These are phyloP conservation scores for Erythrolamprus reginae DNA, from an alignment of 2,113 vertebrate species.

Conservation along the genomic window DNA sequence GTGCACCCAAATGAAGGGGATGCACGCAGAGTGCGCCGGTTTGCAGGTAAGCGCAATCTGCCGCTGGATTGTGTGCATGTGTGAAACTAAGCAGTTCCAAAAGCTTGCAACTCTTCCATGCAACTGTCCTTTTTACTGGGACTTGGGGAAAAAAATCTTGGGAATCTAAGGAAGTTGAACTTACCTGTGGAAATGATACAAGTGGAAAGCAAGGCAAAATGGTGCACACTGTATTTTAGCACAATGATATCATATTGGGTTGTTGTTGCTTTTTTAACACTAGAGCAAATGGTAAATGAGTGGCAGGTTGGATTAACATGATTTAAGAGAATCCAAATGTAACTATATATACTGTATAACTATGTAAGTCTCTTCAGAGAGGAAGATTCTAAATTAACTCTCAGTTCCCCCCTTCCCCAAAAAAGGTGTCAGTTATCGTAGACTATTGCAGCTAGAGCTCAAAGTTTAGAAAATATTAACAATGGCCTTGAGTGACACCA, in stretches of 20 bases:
- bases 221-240: neutral
- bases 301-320: neutral
- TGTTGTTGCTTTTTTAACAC: neutral
- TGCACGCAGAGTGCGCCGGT: too few relatives aligned
- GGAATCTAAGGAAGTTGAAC: neutral
- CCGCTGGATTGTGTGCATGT: too few relatives aligned
- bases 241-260: neutral
- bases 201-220: neutral
- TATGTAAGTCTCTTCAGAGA: neutral
- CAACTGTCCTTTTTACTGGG: neutral
- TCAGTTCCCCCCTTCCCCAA: neutral
- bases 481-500: neutral
- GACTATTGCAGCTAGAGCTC: neutral
- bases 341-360: too few relatives aligned
- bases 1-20: too few relatives aligned
- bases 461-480: conserved; percentile 1
- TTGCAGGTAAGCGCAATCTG: too few relatives aligned
- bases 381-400: conserved; percentile 11
- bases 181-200: neutral
- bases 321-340: neutral
- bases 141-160: neutral
- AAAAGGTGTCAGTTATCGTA: conserved; percentile 6
- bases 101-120: neutral
- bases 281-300: neutral
- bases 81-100: neutral